These are phyloP conservation scores for Trachymyrmex cornetzi DNA, from an alignment of 1,140 invertebrate species.

Conservation along the genomic window DNA sequence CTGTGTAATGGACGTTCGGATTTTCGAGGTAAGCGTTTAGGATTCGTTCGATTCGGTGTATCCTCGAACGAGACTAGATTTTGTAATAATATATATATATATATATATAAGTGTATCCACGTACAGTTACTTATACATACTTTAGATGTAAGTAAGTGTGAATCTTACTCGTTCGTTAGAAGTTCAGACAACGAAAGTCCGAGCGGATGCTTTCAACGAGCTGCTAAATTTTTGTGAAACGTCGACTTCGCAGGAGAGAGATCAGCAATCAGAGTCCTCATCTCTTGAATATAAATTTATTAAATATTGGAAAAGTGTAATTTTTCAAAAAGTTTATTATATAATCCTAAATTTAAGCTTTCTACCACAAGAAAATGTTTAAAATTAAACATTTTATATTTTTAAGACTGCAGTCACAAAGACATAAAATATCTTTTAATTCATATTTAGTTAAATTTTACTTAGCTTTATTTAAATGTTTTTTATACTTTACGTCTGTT, in stretches of 20 bases:
- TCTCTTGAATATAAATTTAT: constrained; percentile 18
- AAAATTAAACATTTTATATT: not conserved
- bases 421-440: not conserved
- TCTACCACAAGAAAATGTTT: not conserved
- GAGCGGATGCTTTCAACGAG: constrained; percentile 36
- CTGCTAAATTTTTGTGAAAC: constrained; percentile 13
- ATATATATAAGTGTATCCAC: constrained; percentile 32
- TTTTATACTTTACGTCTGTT: not conserved
- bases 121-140: constrained; percentile 57
- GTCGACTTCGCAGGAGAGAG: not conserved
- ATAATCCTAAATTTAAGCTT: not conserved
- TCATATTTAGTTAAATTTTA: not conserved
- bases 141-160: constrained; percentile 59
- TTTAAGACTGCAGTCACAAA: not conserved
- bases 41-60: constrained; percentile 41
- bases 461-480: constrained; percentile 1
- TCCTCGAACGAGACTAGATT: constrained; percentile 73
- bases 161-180: constrained; percentile 69
- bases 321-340: not conserved
- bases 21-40: constrained; percentile 51
- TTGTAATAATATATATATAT: constrained; percentile 69
- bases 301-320: not conserved
- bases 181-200: constrained; percentile 68
- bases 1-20: constrained; percentile 57
- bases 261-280: constrained; percentile 7